Percentiles rank a stretch among this genome's conserved stretches.
phyloP scores from a whole-genome alignment of 2,113 vertebrate species.

The Saimiri boliviensis region DNA sequence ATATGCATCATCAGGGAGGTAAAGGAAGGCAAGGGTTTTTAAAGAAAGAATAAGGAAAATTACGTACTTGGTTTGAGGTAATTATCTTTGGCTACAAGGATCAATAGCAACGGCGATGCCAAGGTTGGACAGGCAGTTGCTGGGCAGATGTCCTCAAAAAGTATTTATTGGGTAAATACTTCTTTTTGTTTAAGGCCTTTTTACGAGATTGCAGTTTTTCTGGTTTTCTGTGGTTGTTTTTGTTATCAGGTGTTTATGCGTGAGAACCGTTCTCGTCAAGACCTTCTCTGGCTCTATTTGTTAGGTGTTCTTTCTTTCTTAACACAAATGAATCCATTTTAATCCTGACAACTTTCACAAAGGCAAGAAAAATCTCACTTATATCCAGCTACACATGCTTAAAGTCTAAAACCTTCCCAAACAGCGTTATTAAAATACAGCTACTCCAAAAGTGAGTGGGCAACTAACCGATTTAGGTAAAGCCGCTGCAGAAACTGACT shows the following conservation, averaged over 20 bases:
- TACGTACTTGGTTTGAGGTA: background rate
- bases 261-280: background rate
- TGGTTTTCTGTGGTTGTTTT: background rate
- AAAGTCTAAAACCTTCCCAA: constrained; percentile 31
- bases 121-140: background rate
- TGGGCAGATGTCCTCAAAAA: background rate
- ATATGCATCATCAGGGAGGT: background rate
- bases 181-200: background rate
- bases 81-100: background rate
- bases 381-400: background rate
- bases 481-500: background rate
- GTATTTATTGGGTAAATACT: background rate
- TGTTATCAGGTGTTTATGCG: background rate
- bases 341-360: background rate
- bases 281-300: background rate
- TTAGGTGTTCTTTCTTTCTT: background rate
- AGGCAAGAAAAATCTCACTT: background rate
- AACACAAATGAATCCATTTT: background rate
- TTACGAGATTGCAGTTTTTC: background rate
- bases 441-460: background rate
- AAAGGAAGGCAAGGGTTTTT: background rate
- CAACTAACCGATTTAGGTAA: background rate
- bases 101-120: background rate
- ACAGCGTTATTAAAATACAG: background rate
- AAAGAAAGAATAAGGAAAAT: background rate